Evolutionary conservation across 2,888 invertebrate species (phyloP), one percentile per base, ranked within the genome.

Genomic region (Monoplex corrugatus): DNA sequence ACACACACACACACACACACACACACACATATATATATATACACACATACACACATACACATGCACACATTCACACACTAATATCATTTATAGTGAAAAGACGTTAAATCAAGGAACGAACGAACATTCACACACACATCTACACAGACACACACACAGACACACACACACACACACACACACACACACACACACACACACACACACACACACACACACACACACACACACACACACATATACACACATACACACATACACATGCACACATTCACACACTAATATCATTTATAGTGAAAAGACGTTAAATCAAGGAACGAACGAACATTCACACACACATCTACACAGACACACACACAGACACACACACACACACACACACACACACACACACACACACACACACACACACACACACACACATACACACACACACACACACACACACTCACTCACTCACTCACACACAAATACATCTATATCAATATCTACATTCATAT

Each of bases 131-230:
- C 63, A 23, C 63, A 63, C 63, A 63, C 63, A 23, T 28, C n/a
- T 35, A 75, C 19, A 75, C 75, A 75, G 16, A 35, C 75, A 75
- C 38, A 38, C 75, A 35, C 38, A 85, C 32, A 35, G 16, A 63
- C 2, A 85, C 35, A 57, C 44, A 57, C 63, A 85, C 57, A 85
- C 85, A 84, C 45, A 84, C 28, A 84, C 45, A 84, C 44, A 84
- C 38, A 80, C 40, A 80, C 8, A 80, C 40, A 80, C 8, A 80
- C 40, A 80, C 8, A 80, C 50, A 50, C 16, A 50, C 50, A 50
- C 16, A 50, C 50, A 50, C 16, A 50, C 50, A 50, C 16, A 50
- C 50, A 50, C 16, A 50, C 50, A 50, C 40, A 82, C 82, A 82
- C 16, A 82, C 82, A 82, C 19, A 50, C 50, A 50, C 16, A 50